Percentiles rank a stretch among this genome's conserved stretches.
phyloP scores from a whole-genome alignment of 2,888 invertebrate species.

The Eledona agricola region DNA sequence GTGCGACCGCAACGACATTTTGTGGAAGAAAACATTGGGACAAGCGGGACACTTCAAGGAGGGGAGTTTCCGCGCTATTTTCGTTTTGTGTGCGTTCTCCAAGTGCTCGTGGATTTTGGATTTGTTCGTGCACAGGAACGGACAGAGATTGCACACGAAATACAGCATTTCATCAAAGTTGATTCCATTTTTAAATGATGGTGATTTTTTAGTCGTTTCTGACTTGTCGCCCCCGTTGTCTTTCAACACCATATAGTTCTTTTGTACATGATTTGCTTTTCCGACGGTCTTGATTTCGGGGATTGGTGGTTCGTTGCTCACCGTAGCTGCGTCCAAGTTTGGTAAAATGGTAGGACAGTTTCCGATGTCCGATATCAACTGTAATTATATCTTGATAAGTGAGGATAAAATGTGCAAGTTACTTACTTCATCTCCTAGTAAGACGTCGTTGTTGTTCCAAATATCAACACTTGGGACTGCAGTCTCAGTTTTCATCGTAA shows the following conservation, averaged over 20 bases:
- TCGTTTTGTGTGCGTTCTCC: slow-evolving; percentile 62
- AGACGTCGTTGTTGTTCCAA: slow-evolving; percentile 55
- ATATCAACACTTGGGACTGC: slow-evolving; percentile 50
- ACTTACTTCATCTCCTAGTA: slow-evolving; percentile 53
- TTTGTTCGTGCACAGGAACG: slow-evolving; percentile 59
- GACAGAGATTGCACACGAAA: slow-evolving; percentile 60
- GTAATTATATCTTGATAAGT: slow-evolving; percentile 49
- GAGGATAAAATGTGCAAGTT: slow-evolving; percentile 3
- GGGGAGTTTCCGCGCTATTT: slow-evolving; percentile 66
- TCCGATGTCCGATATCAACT: slow-evolving; percentile 58
- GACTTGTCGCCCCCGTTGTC: slow-evolving; percentile 43
- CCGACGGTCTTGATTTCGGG: slow-evolving; percentile 1
- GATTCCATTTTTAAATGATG: slow-evolving; percentile 39
- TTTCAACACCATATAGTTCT: slow-evolving; percentile 53
- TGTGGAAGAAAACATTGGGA: slow-evolving; percentile 70
- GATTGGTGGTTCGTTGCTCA: slow-evolving; percentile 28
- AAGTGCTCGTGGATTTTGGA: slow-evolving; percentile 58
- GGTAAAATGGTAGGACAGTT: slow-evolving; percentile 57
- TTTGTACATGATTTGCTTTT: slow-evolving; percentile 42
- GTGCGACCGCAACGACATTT: slow-evolving; percentile 71
- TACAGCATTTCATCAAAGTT: slow-evolving; percentile 56
- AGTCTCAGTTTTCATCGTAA: slow-evolving; percentile 56
- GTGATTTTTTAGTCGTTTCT: slow-evolving; percentile 36
- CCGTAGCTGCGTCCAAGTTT: slow-evolving; percentile 49
- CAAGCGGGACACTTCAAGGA: slow-evolving; percentile 75